Evolutionary conservation across 2,888 invertebrate genomes (phyloP), one percentile per base, ranked within the genome.

Genomic region (Coenonympha arcania): DNA sequence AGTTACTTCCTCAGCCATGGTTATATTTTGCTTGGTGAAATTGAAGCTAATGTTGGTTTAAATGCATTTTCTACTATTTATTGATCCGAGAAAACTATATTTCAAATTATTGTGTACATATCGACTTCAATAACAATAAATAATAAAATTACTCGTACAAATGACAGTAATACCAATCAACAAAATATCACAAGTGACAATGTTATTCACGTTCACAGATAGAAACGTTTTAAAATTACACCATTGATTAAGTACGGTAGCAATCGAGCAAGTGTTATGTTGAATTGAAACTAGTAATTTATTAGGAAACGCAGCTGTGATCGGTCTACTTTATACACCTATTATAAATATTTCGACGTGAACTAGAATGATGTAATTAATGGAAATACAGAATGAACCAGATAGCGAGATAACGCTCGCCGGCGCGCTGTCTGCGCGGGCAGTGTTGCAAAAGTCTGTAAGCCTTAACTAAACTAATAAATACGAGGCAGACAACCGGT

Each of bases 371-470:
- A 77, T 76, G 79, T 79, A 82, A 83, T 83, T 79, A 83, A 84
- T 81, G 78, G 75, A 75, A 79, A 75, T 76, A 69, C 78, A 81
- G 82, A 81, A 81, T 79, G 74, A 76, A 73, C 73, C 73, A 75
- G 82, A 81, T 81, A 69, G 63, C 61, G 63, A 73, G 79, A 80
- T 82, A 81, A 72, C 65, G 70, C 68, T 71, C 68, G 76, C 72
- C 80, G 80, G 77, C 76, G 56, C 71, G 83, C 74, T 71, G 85
- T 83, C 84, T 84, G 76, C 79, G 73, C 68, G 67, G 76, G 69
- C 64, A 59, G 64, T 54, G 69, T 85, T 83, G 82, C 82, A 78
- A 84, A 83, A 83, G 78, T 73, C 67, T 62, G 56, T 57, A n/a
- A n/a, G 53, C 54, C 56, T 53, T 52, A 53, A 62, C 62, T 63